Percentiles rank a stretch among this genome's conserved stretches.
phyloP scores from a whole-genome alignment of 2,888 invertebrate species.

The Nephrotoma guestfalica region DNA sequence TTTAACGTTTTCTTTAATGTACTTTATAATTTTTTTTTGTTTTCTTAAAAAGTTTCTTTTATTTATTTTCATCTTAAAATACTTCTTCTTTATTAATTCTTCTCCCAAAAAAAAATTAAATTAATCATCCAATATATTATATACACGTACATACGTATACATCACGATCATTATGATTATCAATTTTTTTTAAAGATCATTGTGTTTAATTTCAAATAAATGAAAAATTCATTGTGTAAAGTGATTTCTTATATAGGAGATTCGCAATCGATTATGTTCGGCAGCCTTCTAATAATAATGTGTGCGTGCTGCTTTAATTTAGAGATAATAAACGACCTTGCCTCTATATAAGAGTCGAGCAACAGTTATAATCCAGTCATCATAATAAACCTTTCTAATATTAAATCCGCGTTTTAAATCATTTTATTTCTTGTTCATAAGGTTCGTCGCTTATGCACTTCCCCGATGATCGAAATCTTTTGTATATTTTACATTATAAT shows the following conservation, averaged over 20 bases:
- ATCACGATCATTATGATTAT: neutral
- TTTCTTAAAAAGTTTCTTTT: neutral
- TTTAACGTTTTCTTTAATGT: neutral
- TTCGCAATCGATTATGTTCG: neutral
- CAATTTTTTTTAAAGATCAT: neutral
- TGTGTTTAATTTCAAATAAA: neutral
- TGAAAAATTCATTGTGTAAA: neutral
- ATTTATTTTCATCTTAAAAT: neutral
- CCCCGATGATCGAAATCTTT: neutral
- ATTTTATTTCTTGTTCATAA: neutral
- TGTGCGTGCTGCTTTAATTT: neutral
- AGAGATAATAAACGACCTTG: neutral
- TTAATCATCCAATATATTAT: neutral
- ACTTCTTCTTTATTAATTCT: neutral
- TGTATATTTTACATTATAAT: neutral
- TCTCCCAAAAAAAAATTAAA: neutral
- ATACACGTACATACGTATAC: neutral
- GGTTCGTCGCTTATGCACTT: neutral
- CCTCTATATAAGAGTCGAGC: neutral
- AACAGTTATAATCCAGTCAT: neutral
- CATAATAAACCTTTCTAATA: neutral
- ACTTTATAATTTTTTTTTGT: neutral
- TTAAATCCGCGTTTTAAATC: neutral
- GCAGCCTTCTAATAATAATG: neutral
- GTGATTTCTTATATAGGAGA: neutral